Evolutionary conservation across 2,113 vertebrate genomes (phyloP), one percentile per base, ranked within the genome.

Genomic region (Leptocoma aspasia): DNA sequence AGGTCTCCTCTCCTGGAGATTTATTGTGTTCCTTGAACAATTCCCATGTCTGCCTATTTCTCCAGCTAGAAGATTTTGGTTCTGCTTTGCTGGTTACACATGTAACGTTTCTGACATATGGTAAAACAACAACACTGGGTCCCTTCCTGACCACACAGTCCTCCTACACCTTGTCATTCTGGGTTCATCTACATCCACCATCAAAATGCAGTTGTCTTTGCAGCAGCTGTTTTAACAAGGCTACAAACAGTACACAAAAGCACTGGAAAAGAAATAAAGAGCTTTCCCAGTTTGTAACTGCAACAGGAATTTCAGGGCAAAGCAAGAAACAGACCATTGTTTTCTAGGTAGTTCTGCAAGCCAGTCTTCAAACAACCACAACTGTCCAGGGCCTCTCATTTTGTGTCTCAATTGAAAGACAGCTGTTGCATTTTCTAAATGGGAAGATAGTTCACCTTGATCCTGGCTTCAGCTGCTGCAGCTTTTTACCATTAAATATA

Each of bases 401-500:
- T 66, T 91, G 50, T 70, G 47, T 35, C 68, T 86, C 82, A 73
- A 6, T 39, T 77, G 87, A 90, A 90, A 82, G 64, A 91, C 54
- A 82, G 54, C 22, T 85, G 72, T 82, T 97, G 54, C 53, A 7
- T 89, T 92, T 92, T 92, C 71, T 59, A 80, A 72, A 64, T 70
- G 64, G 78, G 21, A 86, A 77, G 50, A 77, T 4, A 73, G 93
- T 69, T 95, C 87, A 92, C 75, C 82, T 80, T 82, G 54, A 91
- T n/a, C 39, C 42, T 63, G 52, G 37, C 27, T 95, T 94, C 81
- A 80, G 63, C 65, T 91, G 81, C 63, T 88, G 84, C 53, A 85
- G 75, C 13, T 73, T 91, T 94, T 86, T 83, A 73, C 79, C 64
- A 66, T 90, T 85, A 90, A 91, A 94, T 86, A 77, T 75, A 95